Evolutionary conservation across 2,113 vertebrate species (phyloP).

Genomic region (Notechis scutatus): DNA sequence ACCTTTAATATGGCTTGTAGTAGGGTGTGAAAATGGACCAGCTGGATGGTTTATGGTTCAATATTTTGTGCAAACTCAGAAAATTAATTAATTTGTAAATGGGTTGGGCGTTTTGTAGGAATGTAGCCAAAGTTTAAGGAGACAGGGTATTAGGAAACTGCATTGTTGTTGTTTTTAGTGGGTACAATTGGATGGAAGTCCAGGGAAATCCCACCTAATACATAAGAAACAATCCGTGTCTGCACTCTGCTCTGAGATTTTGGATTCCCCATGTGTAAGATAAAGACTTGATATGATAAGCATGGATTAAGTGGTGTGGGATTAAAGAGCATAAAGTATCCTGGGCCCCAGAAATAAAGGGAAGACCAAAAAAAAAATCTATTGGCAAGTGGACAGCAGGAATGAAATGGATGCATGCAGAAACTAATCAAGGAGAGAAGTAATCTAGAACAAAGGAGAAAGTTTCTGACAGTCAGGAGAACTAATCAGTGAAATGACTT

Average conservation of each 20-base stretch:
- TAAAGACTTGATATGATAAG: neutral
- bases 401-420: neutral
- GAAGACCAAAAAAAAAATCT: neutral
- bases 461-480: too few species aligned
- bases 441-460: too few species aligned
- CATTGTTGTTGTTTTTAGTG: neutral
- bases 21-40: neutral
- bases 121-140: neutral
- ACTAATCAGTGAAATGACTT: too few species aligned
- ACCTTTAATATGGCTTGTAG: neutral
- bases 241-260: neutral
- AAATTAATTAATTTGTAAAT: neutral
- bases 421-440: neutral
- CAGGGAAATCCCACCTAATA: neutral
- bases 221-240: neutral
- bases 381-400: neutral
- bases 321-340: neutral
- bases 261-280: neutral
- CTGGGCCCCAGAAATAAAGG: neutral
- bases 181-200: neutral
- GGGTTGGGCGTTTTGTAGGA: neutral
- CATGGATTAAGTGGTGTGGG: neutral
- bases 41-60: neutral
- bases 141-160: neutral
- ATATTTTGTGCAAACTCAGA: neutral